Base-by-base conservation (phyloP, 1,140 invertebrate species). In the Drosophila jambulina region DNA sequence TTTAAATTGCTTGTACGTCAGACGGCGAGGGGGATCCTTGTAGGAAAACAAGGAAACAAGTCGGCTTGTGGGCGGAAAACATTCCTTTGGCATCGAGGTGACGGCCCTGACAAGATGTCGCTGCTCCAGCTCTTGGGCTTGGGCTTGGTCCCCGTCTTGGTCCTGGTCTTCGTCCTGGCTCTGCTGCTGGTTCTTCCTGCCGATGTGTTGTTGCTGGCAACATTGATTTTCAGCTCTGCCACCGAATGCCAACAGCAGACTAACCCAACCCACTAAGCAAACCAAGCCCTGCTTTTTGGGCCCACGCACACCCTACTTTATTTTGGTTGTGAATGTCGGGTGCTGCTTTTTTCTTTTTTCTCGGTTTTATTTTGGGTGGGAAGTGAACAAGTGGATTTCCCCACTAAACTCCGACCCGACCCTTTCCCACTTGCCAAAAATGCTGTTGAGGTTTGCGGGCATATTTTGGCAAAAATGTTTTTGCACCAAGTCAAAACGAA, bases 381-480 rank as follows among this genome's bases (percentile, higher is more conserved):
- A 32, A 64, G 80, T 54, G 56, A 62, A 61, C 72, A 82, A 79
- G 79, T 82, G 65, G 74, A 70, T 84, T 76, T 69, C 46, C 38
- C 38, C 74, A 57, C 45, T 61, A 58, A 54, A 56, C 68, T 40
- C 46, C 42, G 45, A 34, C 34, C 27, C 27, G 25, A 27, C 46
- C 3, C 27, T 51, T 17, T 42, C n/a, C 60, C 42, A 38, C 34
- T 49, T 42, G n/a, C 49, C 42, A 59, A 76, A 90, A 84, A 85
- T 90, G 60, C 82, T 82, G 82, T 90, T 85, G 85, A 91, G 85
- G 85, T 90, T 88, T 88, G 85, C 85, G 81, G 85, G 81, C 78
- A 88, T 79, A 88, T 90, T 85, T 88, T 81, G 81, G 78, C 58
- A 84, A 71, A 81, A 88, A 82, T 90, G 81, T 88, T 85, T 85